Evolutionary conservation across 2,888 invertebrate genomes (phyloP).

Genomic region (Drosophila cognata): DNA sequence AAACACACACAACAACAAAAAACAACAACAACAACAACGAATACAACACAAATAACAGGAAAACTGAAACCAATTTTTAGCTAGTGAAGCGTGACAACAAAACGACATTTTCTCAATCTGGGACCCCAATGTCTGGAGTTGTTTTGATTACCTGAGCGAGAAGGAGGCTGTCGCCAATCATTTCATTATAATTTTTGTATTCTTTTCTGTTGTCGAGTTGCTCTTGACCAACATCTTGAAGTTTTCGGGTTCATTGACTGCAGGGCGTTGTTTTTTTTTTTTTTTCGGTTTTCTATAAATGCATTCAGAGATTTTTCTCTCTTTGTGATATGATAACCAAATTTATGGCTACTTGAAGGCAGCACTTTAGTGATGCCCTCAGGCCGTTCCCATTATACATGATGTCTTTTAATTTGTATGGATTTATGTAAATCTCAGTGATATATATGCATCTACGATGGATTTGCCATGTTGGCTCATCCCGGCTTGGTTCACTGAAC

Average conservation of each 20-base stretch:
- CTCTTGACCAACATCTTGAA: slow-evolving; percentile 38
- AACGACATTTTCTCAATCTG: slow-evolving; percentile 62
- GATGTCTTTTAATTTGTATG: slow-evolving; percentile 59
- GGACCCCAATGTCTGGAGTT: slow-evolving; percentile 29
- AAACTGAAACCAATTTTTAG: slow-evolving; percentile 67
- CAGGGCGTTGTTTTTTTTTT: background rate
- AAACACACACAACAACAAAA: slow-evolving; percentile 26
- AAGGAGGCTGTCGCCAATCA: slow-evolving; percentile 22
- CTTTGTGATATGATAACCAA: slow-evolving; percentile 51
- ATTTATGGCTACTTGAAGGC: slow-evolving; percentile 64
- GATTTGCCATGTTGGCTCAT: slow-evolving; percentile 18
- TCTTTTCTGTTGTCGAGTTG: slow-evolving; percentile 8
- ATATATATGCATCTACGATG: background rate
- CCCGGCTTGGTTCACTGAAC: slow-evolving; percentile 41
- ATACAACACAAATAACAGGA: slow-evolving; percentile 25
- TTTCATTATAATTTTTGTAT: slow-evolving; percentile 5
- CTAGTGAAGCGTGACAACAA: slow-evolving; percentile 75
- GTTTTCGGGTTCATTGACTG: slow-evolving; percentile 47
- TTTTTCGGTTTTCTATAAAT: slow-evolving; percentile 25
- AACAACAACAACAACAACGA: slow-evolving; percentile 26
- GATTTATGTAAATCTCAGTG: slow-evolving; percentile 60
- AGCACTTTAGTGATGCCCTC: slow-evolving; percentile 47
- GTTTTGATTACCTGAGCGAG: slow-evolving; percentile 59
- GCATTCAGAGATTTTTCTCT: slow-evolving; percentile 27
- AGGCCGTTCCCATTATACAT: slow-evolving; percentile 34